Evolutionary conservation across 2,888 invertebrate species (phyloP), one percentile per base, ranked within the genome.

Genomic region (Suillia variegata): DNA sequence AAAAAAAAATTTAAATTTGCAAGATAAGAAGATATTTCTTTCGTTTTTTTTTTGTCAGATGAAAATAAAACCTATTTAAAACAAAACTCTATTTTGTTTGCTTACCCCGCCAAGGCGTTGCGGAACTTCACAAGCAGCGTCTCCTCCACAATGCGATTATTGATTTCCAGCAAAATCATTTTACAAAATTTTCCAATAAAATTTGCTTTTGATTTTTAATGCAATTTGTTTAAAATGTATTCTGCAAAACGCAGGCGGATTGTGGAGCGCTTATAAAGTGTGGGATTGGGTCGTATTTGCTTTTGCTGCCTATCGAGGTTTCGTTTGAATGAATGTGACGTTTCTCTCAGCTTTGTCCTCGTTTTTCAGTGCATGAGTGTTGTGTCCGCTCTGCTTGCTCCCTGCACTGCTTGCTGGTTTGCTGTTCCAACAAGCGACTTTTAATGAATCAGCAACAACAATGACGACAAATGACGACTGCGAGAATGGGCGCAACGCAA

Each of bases 101-200:
- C 82, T 82, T 67, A 98, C 98, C 97, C 96, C 79, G 94, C 92
- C 84, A 93, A 86, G 80, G 94, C 94, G 89, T 96, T 96, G 85
- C 91, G 93, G 85, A 96, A 96, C 88, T 98, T 98, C 76, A 94
- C 88, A 80, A 91, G 89, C 82, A 98, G 86, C 63, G 97, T 95
- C 85, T 99, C 98, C 86, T 97, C 96, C 77, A 99, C 92, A 85
- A 98, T 96, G 84, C 97, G 92, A 87, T 99, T 99, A 86, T 98
- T 95, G 86, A 97, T 96, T 89, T 99, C 98, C 83, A 99, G 88
- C 83, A 96, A 88, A 88, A 96, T 96, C 96, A 96, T 96, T 57
- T 62, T 62, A 21, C 4, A 3, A 20, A 38, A 54, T 47, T 54
- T 54, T 17, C 10, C n/a, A 58, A 69, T 60, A 53, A 56, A 51